A percentile compares a stretch with the other conserved stretches of the same genome.
Evolutionary conservation across 2,888 invertebrate genomes (phyloP).

Genomic region (Blera fallax): DNA sequence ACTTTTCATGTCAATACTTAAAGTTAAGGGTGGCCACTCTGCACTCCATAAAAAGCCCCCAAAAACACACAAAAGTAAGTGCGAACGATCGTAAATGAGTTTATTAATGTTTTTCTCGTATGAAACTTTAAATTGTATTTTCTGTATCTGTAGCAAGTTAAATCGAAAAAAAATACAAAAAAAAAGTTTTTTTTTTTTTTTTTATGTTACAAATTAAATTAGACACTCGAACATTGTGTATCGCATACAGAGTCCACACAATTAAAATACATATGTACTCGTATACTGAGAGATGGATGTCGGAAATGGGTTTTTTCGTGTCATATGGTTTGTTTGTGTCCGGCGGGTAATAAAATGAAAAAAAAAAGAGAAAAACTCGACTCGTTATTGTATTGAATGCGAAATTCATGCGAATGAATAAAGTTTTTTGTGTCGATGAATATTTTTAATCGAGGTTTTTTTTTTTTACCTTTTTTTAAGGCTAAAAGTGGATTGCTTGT

Average conservation of each 20-base stretch:
- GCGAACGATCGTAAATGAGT: slow-evolving; percentile 14
- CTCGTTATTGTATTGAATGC: too few species aligned
- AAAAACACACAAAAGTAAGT: not conserved
- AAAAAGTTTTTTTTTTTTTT: not conserved
- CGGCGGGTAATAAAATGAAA: too few species aligned
- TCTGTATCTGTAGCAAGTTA: too few species aligned
- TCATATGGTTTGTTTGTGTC: too few species aligned
- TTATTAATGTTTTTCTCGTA: slow-evolving; percentile 22
- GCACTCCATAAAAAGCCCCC: not conserved
- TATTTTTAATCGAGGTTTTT: too few species aligned
- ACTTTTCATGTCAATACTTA: slow-evolving; percentile 21
- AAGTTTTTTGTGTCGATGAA: too few species aligned
- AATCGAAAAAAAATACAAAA: not conserved
- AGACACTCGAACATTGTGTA: not conserved
- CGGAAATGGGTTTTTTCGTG: too few species aligned
- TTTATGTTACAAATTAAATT: not conserved
- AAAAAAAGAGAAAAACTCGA: too few species aligned
- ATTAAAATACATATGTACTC: not conserved
- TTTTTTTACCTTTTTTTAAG: too few species aligned
- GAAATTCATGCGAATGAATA: too few species aligned
- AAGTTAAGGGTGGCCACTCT: not conserved
- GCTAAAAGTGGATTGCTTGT: too few species aligned
- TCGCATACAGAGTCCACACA: not conserved
- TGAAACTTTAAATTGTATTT: slow-evolving; percentile 8
- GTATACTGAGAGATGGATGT: too few species aligned